Evolutionary conservation across 1,140 invertebrate species (phyloP), one percentile per base, ranked within the genome.

Genomic region (Drosophila eugracilis): DNA sequence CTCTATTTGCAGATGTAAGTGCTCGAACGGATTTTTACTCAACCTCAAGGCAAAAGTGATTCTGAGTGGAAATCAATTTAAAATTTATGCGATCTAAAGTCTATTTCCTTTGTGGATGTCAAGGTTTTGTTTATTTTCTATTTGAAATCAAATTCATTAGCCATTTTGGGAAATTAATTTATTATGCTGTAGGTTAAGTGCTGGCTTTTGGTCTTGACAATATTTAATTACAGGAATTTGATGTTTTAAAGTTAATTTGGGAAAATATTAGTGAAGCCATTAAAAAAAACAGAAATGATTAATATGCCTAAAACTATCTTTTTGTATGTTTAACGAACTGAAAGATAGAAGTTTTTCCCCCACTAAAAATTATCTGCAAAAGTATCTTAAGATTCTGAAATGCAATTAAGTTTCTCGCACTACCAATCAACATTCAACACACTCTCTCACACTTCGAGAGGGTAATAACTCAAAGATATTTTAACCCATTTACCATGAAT

Each of bases 1-100:
- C 39, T 85, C 52, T 86, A 81, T 88, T 86, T 86, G 78, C 81
- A 86, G 81, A 81, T 88, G 81, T 86, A 86, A 86, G 81, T 84
- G 75, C 55, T 70, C 37, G 39, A 36, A 57, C 42, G 22, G 28
- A 66, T 42, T 52, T 66, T 66, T 32, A n/a, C 41, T 9, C 59
- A 26, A 19, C 34, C 58, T 32, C 14, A 55, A 48, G 44, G 17
- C 37, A 21, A 21, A 54, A 53, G 14, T 26, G 34, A 39, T 36
- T 36, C 30, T 47, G 24, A 15, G 9, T 17, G 28, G 19, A 63
- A 65, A 48, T 65, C 60, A 65, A 63, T 65, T 65, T 63, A 17
- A 34, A 45, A 45, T 62, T 45, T 45, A 63, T 63, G 37, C 32
- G 30, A 22, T 28, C 24, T 26, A 41, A 26, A 59, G 34, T 50